Base-by-base conservation (phyloP, 2,888 invertebrate species). In the Acronicta psi region DNA sequence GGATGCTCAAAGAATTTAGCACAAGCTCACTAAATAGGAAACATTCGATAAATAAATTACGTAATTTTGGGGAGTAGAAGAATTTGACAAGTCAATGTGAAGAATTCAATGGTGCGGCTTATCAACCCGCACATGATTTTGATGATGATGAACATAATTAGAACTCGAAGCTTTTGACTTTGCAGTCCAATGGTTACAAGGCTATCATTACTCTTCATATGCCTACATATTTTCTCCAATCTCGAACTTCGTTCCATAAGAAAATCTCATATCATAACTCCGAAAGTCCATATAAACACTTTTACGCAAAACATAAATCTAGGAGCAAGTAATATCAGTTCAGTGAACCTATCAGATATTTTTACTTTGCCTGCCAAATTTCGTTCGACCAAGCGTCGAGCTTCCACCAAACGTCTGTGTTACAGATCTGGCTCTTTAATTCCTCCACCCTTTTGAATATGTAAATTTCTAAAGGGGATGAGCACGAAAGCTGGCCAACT, bases 361-460 rank as follows among this genome's bases (percentile, higher is more conserved):
- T 71, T 71, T 56, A 59, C 40, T 58, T 55, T 13, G 20, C 14
- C 41, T 38, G 29, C 50, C 52, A 59, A 34, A 56, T 55, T 65
- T 59, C 41, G 44, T 42, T 42, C 36, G 42, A 59, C 46, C 38
- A 46, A 56, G 45, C 36, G 31, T 40, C 31, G 59, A 52, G 47
- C 49, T 62, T 54, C 42, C 57, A 61, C 69, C 60, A 69, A 76
- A 68, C 71, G 70, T 76, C 72, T 77, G 72, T 60, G 70, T 60
- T 51, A 67, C 77, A 55, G 68, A 82, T 78, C 79, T 78, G 72
- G 69, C 80, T 84, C 87, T 87, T 87, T 87, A 88, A 88, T 87
- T n/a, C 85, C 75, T 73, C 61, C 64, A 42, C 66, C 76, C 82
- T 84, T 87, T 87, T 87, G 87, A 88, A 88, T 88, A 88, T 88